These are phyloP conservation scores for Phocides pigmalion DNA, from an alignment of 1,140 invertebrate genomes.

Conservation along the genomic window DNA sequence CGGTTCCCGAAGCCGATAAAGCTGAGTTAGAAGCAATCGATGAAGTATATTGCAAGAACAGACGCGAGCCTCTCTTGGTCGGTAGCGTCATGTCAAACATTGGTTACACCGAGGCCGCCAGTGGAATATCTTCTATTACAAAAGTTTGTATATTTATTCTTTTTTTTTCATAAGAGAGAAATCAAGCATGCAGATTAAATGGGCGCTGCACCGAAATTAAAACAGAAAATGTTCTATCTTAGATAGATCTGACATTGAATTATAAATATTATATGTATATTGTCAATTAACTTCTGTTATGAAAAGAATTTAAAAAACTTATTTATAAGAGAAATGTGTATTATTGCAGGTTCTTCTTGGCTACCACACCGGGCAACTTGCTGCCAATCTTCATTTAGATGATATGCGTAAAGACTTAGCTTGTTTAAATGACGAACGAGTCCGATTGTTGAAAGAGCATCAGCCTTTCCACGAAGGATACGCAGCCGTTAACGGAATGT, in stretches of 20 bases:
- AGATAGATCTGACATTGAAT: too few relatives aligned
- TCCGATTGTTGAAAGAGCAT: slow-evolving; percentile 44
- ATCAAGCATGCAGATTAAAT: too few relatives aligned
- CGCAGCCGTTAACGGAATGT: slow-evolving; percentile 48
- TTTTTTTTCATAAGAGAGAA: too few relatives aligned
- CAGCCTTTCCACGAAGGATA: slow-evolving; percentile 34
- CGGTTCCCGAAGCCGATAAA: slow-evolving; percentile 69
- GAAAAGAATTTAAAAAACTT: too few relatives aligned
- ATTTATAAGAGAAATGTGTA: neutral
- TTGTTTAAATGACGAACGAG: slow-evolving; percentile 43
- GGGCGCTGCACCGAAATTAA: too few relatives aligned
- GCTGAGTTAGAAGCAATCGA: slow-evolving; percentile 60
- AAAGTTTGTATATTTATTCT: slow-evolving; percentile 69
- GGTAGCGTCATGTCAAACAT: slow-evolving; percentile 91
- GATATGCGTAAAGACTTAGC: slow-evolving; percentile 43
- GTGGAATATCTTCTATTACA: slow-evolving; percentile 84
- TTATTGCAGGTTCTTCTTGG: slow-evolving; percentile 50
- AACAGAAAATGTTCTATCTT: too few relatives aligned
- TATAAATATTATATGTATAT: too few relatives aligned
- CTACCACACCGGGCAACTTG: slow-evolving; percentile 47
- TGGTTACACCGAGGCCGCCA: slow-evolving; percentile 88
- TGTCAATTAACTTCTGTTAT: too few relatives aligned
- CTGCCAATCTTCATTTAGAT: slow-evolving; percentile 48
- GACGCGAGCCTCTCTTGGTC: slow-evolving; percentile 85
- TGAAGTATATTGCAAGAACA: slow-evolving; percentile 66